phyloP scores from a whole-genome alignment of 2,888 invertebrate genomes.

The Ectemnius lituratus region DNA sequence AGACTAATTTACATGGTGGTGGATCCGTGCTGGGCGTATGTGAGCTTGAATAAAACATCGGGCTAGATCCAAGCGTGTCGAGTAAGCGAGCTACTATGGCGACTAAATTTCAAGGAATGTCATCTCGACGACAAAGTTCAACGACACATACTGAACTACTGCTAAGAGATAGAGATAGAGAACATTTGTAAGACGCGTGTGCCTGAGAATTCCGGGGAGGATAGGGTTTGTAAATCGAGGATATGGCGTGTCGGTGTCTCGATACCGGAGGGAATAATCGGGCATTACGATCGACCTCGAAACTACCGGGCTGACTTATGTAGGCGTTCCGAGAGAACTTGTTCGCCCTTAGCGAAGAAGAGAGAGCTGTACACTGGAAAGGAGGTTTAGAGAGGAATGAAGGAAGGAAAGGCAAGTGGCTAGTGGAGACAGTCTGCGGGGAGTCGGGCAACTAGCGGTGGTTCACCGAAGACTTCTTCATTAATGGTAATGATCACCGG shows the following conservation, averaged over 20 bases:
- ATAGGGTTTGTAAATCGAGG: constrained; percentile 57
- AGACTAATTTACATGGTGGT: no score
- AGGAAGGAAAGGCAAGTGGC: neutral
- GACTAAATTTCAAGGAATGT: constrained; percentile 50
- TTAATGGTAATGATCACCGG: constrained; percentile 73
- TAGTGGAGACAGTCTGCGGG: constrained; percentile 6
- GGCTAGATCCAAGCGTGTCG: neutral
- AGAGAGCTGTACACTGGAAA: no score
- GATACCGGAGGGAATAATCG: constrained; percentile 59
- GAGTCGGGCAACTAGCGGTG: constrained; percentile 14
- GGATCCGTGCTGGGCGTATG: constrained; percentile 11
- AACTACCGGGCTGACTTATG: constrained; percentile 36
- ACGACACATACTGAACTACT: constrained; percentile 39
- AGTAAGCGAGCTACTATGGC: constrained; percentile 5
- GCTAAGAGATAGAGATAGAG: neutral
- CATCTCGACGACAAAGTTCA: constrained; percentile 48
- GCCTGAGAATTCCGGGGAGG: constrained; percentile 16
- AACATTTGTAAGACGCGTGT: neutral
- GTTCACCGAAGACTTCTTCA: constrained; percentile 61
- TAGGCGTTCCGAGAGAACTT: neutral
- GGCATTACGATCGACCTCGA: constrained; percentile 56
- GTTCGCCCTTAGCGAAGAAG: no score
- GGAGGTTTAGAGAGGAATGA: neutral
- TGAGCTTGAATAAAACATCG: constrained; percentile 54
- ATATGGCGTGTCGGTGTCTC: constrained; percentile 37